A percentile compares a stretch with the other conserved stretches of the same genome.
These are phyloP conservation scores for Atopsyche davidsoni DNA, from an alignment of 1,140 invertebrate genomes.

Conservation along the genomic window DNA sequence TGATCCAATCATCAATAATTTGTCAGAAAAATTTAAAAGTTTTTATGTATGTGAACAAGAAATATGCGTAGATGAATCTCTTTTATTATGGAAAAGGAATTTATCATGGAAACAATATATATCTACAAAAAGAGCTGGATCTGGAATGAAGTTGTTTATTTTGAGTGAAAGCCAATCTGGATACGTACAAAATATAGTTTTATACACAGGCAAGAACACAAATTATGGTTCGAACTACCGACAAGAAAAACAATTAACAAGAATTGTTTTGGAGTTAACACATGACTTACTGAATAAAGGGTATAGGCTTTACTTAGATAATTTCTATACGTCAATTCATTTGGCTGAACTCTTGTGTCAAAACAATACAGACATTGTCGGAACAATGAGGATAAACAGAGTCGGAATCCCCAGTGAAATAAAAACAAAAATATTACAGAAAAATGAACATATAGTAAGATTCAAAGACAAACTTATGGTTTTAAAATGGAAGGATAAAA, in stretches of 20 bases:
- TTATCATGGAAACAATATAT: constrained; percentile 23
- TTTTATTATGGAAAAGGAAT: constrained; percentile 22
- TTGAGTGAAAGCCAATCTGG: constrained; percentile 14
- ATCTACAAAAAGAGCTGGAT: constrained; percentile 19
- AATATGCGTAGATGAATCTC: constrained; percentile 11
- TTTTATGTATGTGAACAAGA: constrained; percentile 10
- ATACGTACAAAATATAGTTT: constrained; percentile 15
- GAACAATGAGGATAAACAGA: constrained; percentile 9
- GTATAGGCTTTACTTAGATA: constrained; percentile 12
- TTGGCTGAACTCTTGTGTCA: constrained; percentile 12
- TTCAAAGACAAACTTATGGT: constrained; percentile 11
- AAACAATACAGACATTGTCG: constrained; percentile 13
- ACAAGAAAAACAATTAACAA: constrained; percentile 8
- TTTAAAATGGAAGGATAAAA: constrained; percentile 14
- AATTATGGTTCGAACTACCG: constrained; percentile 4
- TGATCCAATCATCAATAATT: constrained; percentile 13
- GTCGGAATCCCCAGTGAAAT: constrained; percentile 12
- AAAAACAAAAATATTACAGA: constrained; percentile 6
- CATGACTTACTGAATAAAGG: constrained; percentile 9
- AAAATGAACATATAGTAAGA: constrained; percentile 9
- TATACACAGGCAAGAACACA: constrained; percentile 1
- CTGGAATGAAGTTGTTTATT: constrained; percentile 17
- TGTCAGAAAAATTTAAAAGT: constrained; percentile 11
- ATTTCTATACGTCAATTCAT: constrained; percentile 10
- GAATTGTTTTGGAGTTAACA: constrained; percentile 7